Evolutionary conservation across 2,113 vertebrate genomes (phyloP).

Genomic region (Chamaetylas fuelleborni): DNA sequence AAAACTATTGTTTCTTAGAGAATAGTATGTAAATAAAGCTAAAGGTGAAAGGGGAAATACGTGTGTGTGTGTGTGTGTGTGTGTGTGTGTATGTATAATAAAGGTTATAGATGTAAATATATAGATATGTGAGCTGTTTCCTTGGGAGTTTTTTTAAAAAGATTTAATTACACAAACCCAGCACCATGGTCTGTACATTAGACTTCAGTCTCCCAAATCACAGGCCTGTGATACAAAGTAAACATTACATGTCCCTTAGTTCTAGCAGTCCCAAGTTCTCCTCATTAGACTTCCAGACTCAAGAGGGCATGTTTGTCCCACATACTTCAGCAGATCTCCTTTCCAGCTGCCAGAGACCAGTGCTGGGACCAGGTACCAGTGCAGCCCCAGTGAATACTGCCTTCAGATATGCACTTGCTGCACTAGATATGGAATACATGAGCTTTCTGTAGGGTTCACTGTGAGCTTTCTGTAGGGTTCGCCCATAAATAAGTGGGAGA

Average conservation of each 20-base stretch:
- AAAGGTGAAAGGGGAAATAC: neutral
- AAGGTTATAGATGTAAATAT: neutral
- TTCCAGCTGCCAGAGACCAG: neutral
- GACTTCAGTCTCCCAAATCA: neutral
- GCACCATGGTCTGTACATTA: neutral
- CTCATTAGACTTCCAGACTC: neutral
- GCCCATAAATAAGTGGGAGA: neutral
- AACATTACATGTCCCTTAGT: neutral
- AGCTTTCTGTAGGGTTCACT: neutral
- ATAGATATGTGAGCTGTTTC: neutral
- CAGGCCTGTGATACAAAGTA: neutral
- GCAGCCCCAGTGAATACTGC: neutral
- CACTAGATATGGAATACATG: neutral
- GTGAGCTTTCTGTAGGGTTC: neutral
- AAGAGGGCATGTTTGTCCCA: neutral
- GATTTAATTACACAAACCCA: neutral
- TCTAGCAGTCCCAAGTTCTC: neutral
- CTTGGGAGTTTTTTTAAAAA: neutral
- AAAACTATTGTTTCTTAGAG: neutral
- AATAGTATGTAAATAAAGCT: neutral
- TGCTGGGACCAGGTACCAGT: neutral
- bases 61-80: neutral
- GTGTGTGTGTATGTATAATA: no score
- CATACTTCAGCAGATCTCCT: neutral
- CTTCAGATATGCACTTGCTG: neutral